Percentiles rank a stretch among this genome's conserved stretches.
Conservation (phyloP, 2,797 vertebrate genomes). For the Microchirus variegatus region DNA sequence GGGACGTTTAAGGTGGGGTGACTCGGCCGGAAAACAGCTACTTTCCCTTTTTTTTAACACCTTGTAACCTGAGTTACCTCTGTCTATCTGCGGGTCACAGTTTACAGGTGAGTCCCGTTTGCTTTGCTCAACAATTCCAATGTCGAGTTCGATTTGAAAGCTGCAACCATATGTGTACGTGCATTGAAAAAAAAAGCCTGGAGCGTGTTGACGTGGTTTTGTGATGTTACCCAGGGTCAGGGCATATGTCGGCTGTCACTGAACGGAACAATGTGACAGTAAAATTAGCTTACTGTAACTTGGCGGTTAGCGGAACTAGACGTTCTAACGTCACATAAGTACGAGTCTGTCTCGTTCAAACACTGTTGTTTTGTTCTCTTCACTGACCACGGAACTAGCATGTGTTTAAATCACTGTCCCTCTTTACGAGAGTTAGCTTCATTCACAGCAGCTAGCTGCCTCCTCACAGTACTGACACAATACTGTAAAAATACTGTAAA, state of each 20-base stretch:
- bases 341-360: background rate
- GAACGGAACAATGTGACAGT: conserved; percentile 40
- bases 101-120: conserved; percentile 73
- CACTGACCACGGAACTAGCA: background rate
- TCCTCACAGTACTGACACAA: background rate
- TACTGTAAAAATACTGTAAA: background rate
- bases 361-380: background rate
- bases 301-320: conserved; percentile 23
- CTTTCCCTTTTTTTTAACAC: conserved; percentile 50
- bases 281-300: conserved; percentile 43
- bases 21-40: conserved; percentile 76
- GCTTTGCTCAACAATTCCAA: background rate
- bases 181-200: background rate
- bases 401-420: background rate
- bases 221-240: conserved; percentile 40
- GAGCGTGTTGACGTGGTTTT: conserved; percentile 2
- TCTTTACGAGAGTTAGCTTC: conserved; percentile 35
- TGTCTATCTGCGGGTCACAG: conserved; percentile 43
- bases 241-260: conserved; percentile 62
- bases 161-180: background rate
- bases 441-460: conserved; percentile 28
- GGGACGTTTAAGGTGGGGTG: conserved; percentile 77
- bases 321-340: background rate
- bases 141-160: background rate
- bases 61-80: conserved; percentile 46